Conservation (phyloP, 1,140 invertebrate species). For the Solenopsis fugax region DNA sequence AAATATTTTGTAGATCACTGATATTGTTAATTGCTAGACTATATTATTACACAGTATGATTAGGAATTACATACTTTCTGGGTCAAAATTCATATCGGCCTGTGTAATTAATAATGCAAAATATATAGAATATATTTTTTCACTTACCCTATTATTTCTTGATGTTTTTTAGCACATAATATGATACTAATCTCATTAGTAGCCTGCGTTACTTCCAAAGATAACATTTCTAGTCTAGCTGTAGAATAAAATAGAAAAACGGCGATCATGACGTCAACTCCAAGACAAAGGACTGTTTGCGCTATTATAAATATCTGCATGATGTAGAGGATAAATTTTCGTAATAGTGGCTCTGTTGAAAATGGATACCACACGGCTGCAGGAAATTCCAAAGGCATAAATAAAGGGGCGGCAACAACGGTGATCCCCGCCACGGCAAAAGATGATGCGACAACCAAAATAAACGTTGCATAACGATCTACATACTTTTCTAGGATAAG, state of each 20-base stretch:
- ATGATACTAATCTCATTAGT: slow-evolving; percentile 7
- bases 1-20: no score
- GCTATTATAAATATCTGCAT: slow-evolving; percentile 16
- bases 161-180: slow-evolving; percentile 9
- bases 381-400: slow-evolving; percentile 13
- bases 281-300: slow-evolving; percentile 6
- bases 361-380: slow-evolving; percentile 15
- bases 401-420: slow-evolving; percentile 34
- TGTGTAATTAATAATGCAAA: no score
- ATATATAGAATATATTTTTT: no score
- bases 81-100: no score
- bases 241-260: slow-evolving; percentile 17
- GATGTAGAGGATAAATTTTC: slow-evolving; percentile 15
- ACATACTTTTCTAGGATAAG: slow-evolving; percentile 68
- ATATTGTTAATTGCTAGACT: no score
- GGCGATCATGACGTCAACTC: slow-evolving; percentile 20
- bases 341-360: background rate
- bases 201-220: background rate
- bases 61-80: no score
- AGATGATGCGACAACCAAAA: slow-evolving; percentile 32
- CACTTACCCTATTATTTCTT: slow-evolving; percentile 14
- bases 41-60: no score
- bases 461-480: slow-evolving; percentile 64
- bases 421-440: slow-evolving; percentile 36
- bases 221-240: slow-evolving; percentile 23